These are phyloP conservation scores for Corythornis vintsioides DNA, from an alignment of 2,113 vertebrate genomes.

Conservation along the genomic window DNA sequence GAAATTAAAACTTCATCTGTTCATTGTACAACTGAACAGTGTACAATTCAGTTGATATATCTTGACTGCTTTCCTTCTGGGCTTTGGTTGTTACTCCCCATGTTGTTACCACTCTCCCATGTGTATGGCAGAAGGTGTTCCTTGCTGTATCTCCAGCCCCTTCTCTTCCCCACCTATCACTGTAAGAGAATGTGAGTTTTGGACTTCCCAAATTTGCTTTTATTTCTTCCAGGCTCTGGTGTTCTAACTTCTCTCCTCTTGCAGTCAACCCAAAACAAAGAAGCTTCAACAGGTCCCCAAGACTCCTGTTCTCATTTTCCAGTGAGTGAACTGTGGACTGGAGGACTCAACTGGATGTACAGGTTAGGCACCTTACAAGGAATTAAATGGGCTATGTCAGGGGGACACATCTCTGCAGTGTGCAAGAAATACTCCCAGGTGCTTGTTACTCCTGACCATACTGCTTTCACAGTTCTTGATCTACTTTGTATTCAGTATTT, in stretches of 20 bases:
- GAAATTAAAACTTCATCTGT: not conserved
- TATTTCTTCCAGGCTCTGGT: not conserved
- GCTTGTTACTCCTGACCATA: not conserved
- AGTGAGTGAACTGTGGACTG: not conserved
- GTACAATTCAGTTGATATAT: not conserved
- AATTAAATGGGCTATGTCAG: not conserved
- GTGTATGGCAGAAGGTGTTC: not conserved
- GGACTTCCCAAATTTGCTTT: not conserved
- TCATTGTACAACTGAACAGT: not conserved
- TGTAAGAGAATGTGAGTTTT: not conserved
- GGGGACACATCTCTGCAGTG: not conserved
- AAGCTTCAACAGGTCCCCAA: not conserved
- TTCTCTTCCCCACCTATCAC: no score
- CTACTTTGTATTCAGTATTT: not conserved
- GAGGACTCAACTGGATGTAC: not conserved
- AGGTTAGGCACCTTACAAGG: not conserved
- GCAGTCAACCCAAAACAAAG: not conserved
- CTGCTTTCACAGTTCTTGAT: not conserved
- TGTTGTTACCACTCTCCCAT: not conserved
- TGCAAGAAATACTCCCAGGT: not conserved
- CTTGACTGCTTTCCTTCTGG: not conserved
- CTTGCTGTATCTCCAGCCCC: not conserved
- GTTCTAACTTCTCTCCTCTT: not conserved
- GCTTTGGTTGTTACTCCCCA: not conserved
- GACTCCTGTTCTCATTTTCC: not conserved